Conservation (phyloP, 2,797 vertebrate species). For the Siniperca obscura region DNA sequence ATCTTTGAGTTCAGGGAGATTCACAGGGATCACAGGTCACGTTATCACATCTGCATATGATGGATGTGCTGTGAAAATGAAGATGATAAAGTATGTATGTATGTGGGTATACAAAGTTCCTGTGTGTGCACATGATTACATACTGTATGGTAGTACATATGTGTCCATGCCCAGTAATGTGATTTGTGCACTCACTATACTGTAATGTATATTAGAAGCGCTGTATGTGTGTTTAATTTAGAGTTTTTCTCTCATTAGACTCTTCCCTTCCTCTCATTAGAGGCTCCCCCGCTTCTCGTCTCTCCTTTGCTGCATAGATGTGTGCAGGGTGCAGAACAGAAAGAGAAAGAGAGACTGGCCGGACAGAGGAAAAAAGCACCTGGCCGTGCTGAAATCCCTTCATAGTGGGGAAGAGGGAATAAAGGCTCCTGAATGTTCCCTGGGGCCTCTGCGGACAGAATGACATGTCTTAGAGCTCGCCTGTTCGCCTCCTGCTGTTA, state of each 20-base stretch:
- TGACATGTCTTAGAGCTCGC: slow-evolving; percentile 66
- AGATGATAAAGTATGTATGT: slow-evolving; percentile 51
- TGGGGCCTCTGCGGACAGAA: slow-evolving; percentile 66
- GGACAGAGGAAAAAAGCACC: slow-evolving; percentile 63
- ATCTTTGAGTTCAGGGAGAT: slow-evolving; percentile 75
- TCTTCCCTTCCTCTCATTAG: slow-evolving; percentile 23
- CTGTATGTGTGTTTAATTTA: slow-evolving; percentile 5
- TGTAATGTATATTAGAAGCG: slow-evolving; percentile 1
- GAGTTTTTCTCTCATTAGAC: slow-evolving; percentile 27
- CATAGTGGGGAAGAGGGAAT: slow-evolving; percentile 68
- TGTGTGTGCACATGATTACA: slow-evolving; percentile 19
- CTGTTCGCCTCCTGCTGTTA: slow-evolving; percentile 64
- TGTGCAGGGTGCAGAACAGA: slow-evolving; percentile 48
- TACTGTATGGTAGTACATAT: background rate
- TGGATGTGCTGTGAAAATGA: slow-evolving; percentile 78
- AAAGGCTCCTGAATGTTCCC: slow-evolving; percentile 73
- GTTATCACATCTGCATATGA: slow-evolving; percentile 80
- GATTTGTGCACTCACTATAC: slow-evolving; percentile 15
- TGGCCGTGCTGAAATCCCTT: slow-evolving; percentile 78
- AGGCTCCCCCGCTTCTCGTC: background rate
- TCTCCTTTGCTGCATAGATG: slow-evolving; percentile 37
- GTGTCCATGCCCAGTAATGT: background rate
- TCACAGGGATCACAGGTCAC: slow-evolving; percentile 68
- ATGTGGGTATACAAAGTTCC: slow-evolving; percentile 11
- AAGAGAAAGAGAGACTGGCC: slow-evolving; percentile 35